These are phyloP conservation scores for Orycteropus afer DNA, from an alignment of 2,113 vertebrate species.

Conservation along the genomic window DNA sequence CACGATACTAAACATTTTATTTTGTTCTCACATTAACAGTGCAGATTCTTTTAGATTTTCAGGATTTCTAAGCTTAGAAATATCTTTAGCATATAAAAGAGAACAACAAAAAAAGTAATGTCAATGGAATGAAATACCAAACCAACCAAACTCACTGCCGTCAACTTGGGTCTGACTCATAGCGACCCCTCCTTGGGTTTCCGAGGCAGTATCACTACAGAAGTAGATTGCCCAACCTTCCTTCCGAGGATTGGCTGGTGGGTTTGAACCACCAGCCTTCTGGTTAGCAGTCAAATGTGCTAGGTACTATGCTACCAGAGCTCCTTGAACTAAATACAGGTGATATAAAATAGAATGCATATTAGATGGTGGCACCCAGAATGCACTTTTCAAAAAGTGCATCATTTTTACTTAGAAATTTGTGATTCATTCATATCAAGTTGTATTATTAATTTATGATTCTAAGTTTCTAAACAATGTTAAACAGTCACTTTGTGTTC, in stretches of 20 bases:
- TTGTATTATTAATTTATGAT: conserved; percentile 12
- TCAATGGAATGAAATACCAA: not conserved
- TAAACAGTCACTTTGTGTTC: not conserved
- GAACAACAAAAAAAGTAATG: not conserved
- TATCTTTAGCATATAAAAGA: conserved; percentile 6
- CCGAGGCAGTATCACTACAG: too few relatives aligned
- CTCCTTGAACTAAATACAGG: not conserved
- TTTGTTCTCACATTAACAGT: conserved; percentile 33
- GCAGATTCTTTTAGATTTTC: conserved; percentile 36
- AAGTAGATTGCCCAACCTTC: too few relatives aligned
- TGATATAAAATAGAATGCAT: not conserved
- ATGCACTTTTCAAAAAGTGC: conserved; percentile 21
- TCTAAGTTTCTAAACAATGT: not conserved
- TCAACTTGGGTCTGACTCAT: too few relatives aligned
- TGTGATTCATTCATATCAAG: not conserved
- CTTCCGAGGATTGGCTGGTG: too few relatives aligned
- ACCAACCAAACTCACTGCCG: too few relatives aligned
- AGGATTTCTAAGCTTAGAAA: not conserved
- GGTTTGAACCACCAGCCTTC: too few relatives aligned
- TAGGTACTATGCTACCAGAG: too few relatives aligned
- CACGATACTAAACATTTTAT: conserved; percentile 23
- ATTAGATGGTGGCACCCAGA: not conserved
- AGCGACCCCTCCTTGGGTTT: too few relatives aligned
- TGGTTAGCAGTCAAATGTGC: too few relatives aligned
- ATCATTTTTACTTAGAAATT: not conserved